phyloP scores from a whole-genome alignment of 2,797 vertebrate species.

The Bryconaethiops microstoma region DNA sequence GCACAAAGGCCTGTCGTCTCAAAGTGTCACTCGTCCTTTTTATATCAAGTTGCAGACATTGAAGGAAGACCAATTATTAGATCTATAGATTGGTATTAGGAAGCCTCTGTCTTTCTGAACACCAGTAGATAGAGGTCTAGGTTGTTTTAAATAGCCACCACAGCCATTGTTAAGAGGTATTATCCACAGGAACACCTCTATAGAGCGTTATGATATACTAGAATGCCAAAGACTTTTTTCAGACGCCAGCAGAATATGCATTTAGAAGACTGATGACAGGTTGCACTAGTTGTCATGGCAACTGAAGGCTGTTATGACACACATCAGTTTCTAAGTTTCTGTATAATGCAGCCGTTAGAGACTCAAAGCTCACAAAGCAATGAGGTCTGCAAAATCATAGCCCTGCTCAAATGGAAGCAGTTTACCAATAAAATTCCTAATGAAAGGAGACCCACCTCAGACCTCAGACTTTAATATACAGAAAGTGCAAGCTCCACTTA shows the following conservation, averaged over 20 bases:
- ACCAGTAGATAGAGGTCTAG: constrained; percentile 9
- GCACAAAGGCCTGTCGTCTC: constrained; percentile 44
- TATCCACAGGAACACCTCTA: constrained; percentile 23
- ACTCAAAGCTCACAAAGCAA: constrained; percentile 42
- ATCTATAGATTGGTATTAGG: not conserved
- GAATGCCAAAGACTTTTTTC: constrained; percentile 41
- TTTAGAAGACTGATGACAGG: constrained; percentile 53
- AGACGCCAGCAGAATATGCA: constrained; percentile 48
- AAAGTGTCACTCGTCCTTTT: constrained; percentile 38
- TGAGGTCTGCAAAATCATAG: constrained; percentile 46
- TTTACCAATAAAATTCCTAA: constrained; percentile 47
- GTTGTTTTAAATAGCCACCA: constrained; percentile 19
- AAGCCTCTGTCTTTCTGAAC: constrained; percentile 6
- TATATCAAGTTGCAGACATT: constrained; percentile 21
- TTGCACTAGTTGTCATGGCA: constrained; percentile 53
- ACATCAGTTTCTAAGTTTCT: constrained; percentile 52
- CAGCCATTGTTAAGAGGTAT: constrained; percentile 10
- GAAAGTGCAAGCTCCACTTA: constrained; percentile 33
- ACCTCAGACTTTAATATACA: constrained; percentile 26
- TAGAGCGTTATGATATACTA: constrained; percentile 31
- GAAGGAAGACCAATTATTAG: constrained; percentile 8
- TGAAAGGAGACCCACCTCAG: not conserved
- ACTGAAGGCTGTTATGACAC: constrained; percentile 54
- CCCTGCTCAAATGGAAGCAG: constrained; percentile 32
- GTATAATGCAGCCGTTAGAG: constrained; percentile 45